Evolutionary conservation across 1,140 invertebrate species (phyloP), one percentile per base, ranked within the genome.

Genomic region (Babylonia areolata): DNA sequence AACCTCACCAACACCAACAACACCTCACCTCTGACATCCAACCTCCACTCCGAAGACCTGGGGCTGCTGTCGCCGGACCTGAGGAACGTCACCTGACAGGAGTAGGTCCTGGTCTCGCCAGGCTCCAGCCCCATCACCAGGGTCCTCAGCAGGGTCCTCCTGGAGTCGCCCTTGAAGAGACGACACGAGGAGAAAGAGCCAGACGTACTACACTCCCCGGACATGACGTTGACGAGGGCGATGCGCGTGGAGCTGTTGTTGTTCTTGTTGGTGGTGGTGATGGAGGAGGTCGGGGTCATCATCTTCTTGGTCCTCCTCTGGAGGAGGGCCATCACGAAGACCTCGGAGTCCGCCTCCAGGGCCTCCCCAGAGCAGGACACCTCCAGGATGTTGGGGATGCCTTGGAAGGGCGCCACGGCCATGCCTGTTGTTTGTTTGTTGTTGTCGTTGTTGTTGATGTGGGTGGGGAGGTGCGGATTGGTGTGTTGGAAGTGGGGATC

Each of bases 291-390:
- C 6, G 75, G 33, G 33, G n/a, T n/a, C n/a, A n/a, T n/a, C n/a
- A n/a, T n/a, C n/a, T n/a, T n/a, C n/a, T n/a, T n/a, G n/a, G n/a
- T n/a, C n/a, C n/a, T 64, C 58, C 28, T 23, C 20, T 64, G 58
- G 12, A 81, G 42, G 28, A 81, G 79, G 3, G 46, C 20, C 31
- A 81, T 81, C 28, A 35, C 28, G 79, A 51, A 54, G 79, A 81
- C 37, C 31, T 51, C 46, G 9, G 54, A 20, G 42, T 58, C 23
- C 20, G 79, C 28, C 20, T 81, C 79, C n/a, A 81, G 20, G 42
- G 42, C 79, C 31, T 81, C 42, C 5, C 79, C 79, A 2, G 79
- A 81, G 42, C 79, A 81, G 40, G 79, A 31, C n/a, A 81, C 28
- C 35, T 81, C 79, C n/a, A 42, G 46, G 12, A 81, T 31, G 42